Evolutionary conservation across 1,140 invertebrate species (phyloP), one percentile per base, ranked within the genome.

Genomic region (Drosophila subobscura): DNA sequence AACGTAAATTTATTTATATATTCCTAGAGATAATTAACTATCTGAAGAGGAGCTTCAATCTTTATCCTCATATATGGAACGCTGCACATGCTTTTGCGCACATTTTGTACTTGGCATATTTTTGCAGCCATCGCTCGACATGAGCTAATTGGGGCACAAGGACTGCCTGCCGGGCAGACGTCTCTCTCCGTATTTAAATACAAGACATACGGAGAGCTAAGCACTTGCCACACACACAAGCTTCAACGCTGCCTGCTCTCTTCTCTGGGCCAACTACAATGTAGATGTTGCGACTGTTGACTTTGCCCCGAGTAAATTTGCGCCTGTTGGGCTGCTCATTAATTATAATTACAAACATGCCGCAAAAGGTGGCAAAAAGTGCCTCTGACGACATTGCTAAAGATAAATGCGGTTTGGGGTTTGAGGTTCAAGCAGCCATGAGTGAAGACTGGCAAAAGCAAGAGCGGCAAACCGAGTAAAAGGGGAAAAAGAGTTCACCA

Each of bases 301-400:
- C 58, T 73, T 50, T 44, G 49, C 44, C 54, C 46, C 27, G 27
- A 25, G 29, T 40, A 33, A 63, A 76, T 64, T 65, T 52, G 54
- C 54, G 54, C 61, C 68, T 65, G 76, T 56, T 56, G 49, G 49
- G 51, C 56, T 65, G 53, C 80, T 85, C 80, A 85, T 85, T 85
- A 85, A 85, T 85, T 85, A 85, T 85, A 85, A 85, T 85, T 73
- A 79, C 67, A 85, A 80, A 76, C 56, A 71, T 63, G 63, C 55
- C 42, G 16, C 52, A 70, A 20, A 77, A 73, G 57, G 49, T 41
- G 78, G 23, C 67, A 49, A 67, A 81, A 20, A 20, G 40, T 45
- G 63, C 42, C 50, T 51, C 42, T 55, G 51, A 54, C 47, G 57
- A 53, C 49, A 49, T 5, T 23, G 27, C 20, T 1, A 22, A 23